Base-by-base conservation (phyloP, 2,888 invertebrate species). In the Ditula angustiorana region DNA sequence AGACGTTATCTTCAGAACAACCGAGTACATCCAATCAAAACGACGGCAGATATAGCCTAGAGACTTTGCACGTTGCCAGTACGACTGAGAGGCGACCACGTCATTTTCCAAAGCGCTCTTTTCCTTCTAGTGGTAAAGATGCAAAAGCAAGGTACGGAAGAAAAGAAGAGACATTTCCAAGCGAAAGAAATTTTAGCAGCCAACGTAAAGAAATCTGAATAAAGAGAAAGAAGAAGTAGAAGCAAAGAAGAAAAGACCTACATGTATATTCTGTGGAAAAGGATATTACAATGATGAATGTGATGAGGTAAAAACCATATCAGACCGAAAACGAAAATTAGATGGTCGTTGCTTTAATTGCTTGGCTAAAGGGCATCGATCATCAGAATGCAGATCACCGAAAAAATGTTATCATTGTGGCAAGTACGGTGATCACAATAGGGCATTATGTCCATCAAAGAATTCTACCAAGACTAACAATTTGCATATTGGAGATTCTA, bases 191-290 rank as follows among this genome's bases (percentile, higher is more conserved):
- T 1, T 13, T 16, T 8, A 50, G 10, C 16, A 33, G 3, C 26
- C 49, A 7, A 16, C 10, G 26, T 28, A 50, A 30, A 50, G 49
- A 50, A 16, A 16, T 8, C 16, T 28, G 8, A 26, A 13, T n/a
- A 16, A 10, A 10, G 10, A 16, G 4, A 28, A 24, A 10, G 28
- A 28, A 1, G 30, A 50, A 7, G 10, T n/a, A 19, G 28, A 50
- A 5, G 10, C 16, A 8, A 50, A 50, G 19, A 50, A 28, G 28
- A 30, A 3, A 10, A 30, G 10, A 30, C 28, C 28, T 8, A 50
- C 30, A 10, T 50, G 49, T 30, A 28, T 50, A 30, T 50, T 50
- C 16, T 50, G 49, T 19, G 30, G 28, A 28, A 50, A 50, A 16
- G 49, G 28, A 19, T 28, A 50, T 28, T 50, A 28, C 16, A 50